A percentile compares a stretch with the other conserved stretches of the same genome.
Evolutionary conservation across 2,113 vertebrate genomes (phyloP).

Genomic region (Lonchura striata): DNA sequence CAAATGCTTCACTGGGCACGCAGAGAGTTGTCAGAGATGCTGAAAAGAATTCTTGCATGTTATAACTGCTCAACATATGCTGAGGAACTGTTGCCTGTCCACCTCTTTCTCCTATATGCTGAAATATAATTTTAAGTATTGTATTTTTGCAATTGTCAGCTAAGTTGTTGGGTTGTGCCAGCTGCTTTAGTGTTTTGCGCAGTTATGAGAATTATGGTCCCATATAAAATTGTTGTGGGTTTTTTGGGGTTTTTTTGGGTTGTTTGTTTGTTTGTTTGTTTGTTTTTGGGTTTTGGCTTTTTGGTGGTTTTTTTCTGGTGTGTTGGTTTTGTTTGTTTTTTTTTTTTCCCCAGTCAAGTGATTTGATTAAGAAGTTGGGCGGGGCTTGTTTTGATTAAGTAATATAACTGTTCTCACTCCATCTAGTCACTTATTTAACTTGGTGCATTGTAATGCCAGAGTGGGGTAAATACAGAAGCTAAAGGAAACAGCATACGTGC

Average conservation of each 20-base stretch:
- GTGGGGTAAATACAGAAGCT: slow-evolving; percentile 7
- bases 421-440: neutral
- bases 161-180: neutral
- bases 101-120: neutral
- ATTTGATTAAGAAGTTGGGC: slow-evolving; percentile 14
- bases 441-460: neutral
- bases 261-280: neutral
- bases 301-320: neutral
- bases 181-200: neutral
- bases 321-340: no score
- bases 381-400: neutral
- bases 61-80: neutral
- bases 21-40: neutral
- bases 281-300: neutral
- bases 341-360: neutral
- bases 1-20: neutral
- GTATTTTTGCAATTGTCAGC: neutral
- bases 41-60: neutral
- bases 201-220: neutral
- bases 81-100: neutral
- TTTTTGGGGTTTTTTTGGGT: no score
- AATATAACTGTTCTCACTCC: neutral
- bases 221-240: neutral
- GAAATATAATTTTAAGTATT: neutral
- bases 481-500: slow-evolving; percentile 43